Base-by-base conservation (phyloP, 2,113 vertebrate genomes). In the Pao palembangensis region DNA sequence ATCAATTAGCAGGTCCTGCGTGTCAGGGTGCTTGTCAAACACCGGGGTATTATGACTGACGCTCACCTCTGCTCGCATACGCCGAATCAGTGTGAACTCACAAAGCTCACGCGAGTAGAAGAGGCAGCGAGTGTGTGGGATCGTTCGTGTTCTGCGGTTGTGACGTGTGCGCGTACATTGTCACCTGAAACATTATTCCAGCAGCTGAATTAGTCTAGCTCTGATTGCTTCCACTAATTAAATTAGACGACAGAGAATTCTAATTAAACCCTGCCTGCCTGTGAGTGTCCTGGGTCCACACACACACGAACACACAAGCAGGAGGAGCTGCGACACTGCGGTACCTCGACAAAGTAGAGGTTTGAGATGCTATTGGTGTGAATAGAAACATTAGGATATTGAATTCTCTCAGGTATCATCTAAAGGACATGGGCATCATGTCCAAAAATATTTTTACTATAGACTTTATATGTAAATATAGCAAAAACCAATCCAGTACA, bases 231-330 rank as follows among this genome's bases (percentile, higher is more conserved):
- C 58, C 54, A 48, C 80, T 85, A 88, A 87, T 87, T 71, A 87
- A 83, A 88, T 86, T 86, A 88, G 78, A 80, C 71, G 64, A 80
- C 73, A 77, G 83, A 85, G 87, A 80, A 77, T 80, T 82, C 80
- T 83, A 83, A 88, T 88, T 85, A 85, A 88, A 76, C 72, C 51
- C 55, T 76, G 56, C 54, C 66, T 82, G 68, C 71, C 74, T 85
- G 76, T 75, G 76, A 84, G 74, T 70, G 63, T 11, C n/a, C 53
- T 17, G 54, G 55, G 66, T 69, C 68, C 76, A 62, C 61, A 25
- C 55, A 55, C 41, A 62, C 51, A 47, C 18, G 61, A 38, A 61
- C 64, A 76, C 58, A 62, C 31, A 56, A 58, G 8, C 52, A 21
- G 28, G 68, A 55, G 16, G 41, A 28, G 25, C 46, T 28, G 25